Conservation (phyloP, 2,113 vertebrate genomes). For the Platichthys stellatus region DNA sequence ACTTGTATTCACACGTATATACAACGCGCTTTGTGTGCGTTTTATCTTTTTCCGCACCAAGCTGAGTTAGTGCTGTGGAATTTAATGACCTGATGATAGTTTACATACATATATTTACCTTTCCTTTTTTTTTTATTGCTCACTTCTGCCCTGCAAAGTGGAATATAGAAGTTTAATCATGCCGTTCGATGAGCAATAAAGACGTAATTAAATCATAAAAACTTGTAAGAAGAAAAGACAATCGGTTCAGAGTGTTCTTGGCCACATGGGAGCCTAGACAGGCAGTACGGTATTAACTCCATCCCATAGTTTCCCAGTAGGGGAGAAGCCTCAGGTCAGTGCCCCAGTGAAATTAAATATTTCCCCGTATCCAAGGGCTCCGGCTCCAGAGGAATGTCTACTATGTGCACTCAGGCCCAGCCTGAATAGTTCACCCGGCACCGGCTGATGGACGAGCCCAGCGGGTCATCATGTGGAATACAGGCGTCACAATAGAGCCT, state of each 20-base stretch:
- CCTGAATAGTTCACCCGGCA: conserved; percentile 28
- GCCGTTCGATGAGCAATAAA: not conserved
- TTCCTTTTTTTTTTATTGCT: not conserved
- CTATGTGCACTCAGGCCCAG: conserved; percentile 50
- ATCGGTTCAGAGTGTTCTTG: conserved; percentile 5
- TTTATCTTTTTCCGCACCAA: conserved; percentile 9
- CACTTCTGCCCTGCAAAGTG: not conserved
- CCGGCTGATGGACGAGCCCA: conserved; percentile 51
- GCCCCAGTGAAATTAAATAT: conserved; percentile 56
- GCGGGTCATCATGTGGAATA: conserved; percentile 36
- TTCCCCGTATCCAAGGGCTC: conserved; percentile 50
- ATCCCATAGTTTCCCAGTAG: conserved; percentile 27
- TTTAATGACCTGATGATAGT: not conserved
- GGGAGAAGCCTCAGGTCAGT: conserved; percentile 24
- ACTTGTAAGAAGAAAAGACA: not conserved
- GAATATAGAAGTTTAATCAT: conserved; percentile 1
- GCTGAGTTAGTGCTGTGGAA: not conserved
- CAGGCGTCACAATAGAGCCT: conserved; percentile 33
- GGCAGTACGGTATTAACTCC: conserved; percentile 3
- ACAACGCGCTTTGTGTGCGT: not conserved
- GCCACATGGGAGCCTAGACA: not conserved
- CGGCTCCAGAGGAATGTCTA: conserved; percentile 64
- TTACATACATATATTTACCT: no score
- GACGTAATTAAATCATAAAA: not conserved
- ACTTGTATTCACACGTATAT: conserved; percentile 20